Evolutionary conservation across 1,140 invertebrate genomes (phyloP).

Genomic region (Pseudobourletiella spinata): DNA sequence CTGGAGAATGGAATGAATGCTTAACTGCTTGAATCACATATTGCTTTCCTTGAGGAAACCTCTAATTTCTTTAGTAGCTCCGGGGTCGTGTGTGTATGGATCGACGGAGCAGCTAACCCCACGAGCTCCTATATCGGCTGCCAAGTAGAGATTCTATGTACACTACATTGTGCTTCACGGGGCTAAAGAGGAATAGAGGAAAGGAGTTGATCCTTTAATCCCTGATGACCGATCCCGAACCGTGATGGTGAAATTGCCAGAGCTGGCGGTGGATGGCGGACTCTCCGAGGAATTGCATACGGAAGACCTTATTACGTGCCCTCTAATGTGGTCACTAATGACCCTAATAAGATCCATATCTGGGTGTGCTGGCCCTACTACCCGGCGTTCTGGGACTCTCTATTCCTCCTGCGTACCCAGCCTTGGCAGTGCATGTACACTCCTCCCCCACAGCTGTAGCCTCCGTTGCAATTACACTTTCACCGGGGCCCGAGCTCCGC

Average conservation of each 20-base stretch:
- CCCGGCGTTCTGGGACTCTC: not conserved
- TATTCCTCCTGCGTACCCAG: not conserved
- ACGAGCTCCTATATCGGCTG: no score
- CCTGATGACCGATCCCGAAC: slow-evolving; percentile 19
- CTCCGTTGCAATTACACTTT: not conserved
- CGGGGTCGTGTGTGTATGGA: no score
- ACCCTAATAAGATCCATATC: slow-evolving; percentile 34
- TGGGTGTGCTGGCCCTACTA: not conserved
- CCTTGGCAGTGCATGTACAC: not conserved
- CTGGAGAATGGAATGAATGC: no score
- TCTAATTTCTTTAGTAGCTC: no score
- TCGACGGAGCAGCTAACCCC: no score
- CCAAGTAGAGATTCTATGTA: no score
- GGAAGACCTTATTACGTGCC: slow-evolving; percentile 29
- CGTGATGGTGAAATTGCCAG: not conserved
- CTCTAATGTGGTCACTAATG: slow-evolving; percentile 35
- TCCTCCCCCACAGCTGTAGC: not conserved
- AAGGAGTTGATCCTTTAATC: slow-evolving; percentile 16
- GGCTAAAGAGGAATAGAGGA: slow-evolving; percentile 6
- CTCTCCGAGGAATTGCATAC: slow-evolving; percentile 32
- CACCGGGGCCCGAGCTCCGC: not conserved
- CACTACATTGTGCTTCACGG: no score
- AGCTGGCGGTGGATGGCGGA: not conserved
- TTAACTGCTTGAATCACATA: not conserved
- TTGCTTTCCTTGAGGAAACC: not conserved